These are phyloP conservation scores for Palythoa heliodiscus DNA, from an alignment of 92 coral and sea anemone genomes.

Conservation along the genomic window DNA sequence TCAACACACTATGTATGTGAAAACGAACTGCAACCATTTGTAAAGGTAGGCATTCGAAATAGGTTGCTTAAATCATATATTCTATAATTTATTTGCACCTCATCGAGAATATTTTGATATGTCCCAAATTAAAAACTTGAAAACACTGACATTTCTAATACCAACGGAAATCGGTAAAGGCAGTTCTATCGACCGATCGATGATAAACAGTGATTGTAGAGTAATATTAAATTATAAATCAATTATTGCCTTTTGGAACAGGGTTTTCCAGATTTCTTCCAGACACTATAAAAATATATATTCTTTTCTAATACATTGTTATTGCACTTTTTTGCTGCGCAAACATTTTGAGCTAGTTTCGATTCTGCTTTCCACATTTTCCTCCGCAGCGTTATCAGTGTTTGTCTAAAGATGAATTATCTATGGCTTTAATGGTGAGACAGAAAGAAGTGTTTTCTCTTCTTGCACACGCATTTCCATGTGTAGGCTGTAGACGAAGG, in stretches of 20 bases:
- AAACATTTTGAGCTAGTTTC: constrained; percentile 32
- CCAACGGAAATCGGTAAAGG: not conserved
- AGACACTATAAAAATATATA: too few species aligned
- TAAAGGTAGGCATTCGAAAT: constrained; percentile 67
- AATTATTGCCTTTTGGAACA: not conserved
- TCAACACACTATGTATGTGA: constrained; percentile 76
- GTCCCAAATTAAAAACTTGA: not conserved
- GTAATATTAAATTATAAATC: too few species aligned
- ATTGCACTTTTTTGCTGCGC: too few species aligned
- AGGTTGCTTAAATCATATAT: not conserved
- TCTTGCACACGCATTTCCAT: constrained; percentile 93
- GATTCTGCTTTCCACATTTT: not conserved
- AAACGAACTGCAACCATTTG: constrained; percentile 74
- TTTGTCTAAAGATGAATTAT: constrained; percentile 76
- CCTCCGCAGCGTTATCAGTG: constrained; percentile 77
- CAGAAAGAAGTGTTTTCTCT: constrained; percentile 86
- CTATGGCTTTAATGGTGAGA: constrained; percentile 80
- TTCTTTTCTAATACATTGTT: too few species aligned
- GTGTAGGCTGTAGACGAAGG: constrained; percentile 99
- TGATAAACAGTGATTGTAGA: too few species aligned
- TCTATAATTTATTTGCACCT: not conserved
- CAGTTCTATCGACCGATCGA: not conserved
- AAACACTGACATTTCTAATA: not conserved
- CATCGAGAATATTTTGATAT: not conserved
- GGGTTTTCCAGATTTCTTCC: too few species aligned